Percentiles rank a stretch among this genome's conserved stretches.
These are phyloP conservation scores for Stylophora pistillata DNA, from an alignment of 64 coral and sea anemone species.

Conservation along the genomic window DNA sequence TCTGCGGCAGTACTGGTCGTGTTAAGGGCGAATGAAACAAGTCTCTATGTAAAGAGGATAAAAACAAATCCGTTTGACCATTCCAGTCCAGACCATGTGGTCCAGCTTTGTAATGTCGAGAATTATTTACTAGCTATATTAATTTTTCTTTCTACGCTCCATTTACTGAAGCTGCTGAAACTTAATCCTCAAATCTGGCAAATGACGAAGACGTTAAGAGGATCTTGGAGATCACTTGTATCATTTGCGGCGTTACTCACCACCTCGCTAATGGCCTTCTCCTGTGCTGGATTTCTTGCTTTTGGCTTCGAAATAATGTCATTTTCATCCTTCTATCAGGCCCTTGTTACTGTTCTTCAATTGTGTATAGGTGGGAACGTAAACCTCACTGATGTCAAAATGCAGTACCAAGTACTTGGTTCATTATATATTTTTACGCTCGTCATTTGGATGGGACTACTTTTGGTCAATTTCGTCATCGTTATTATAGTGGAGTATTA, in stretches of 20 bases:
- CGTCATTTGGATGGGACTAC: not conserved
- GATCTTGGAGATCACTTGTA: conserved; percentile 15
- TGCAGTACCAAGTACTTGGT: not conserved
- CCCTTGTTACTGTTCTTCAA: not conserved
- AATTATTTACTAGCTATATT: conserved; percentile 22
- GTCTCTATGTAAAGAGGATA: conserved; percentile 15
- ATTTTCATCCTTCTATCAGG: conserved; percentile 29
- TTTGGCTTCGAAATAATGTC: conserved; percentile 21
- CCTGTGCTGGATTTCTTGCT: not conserved
- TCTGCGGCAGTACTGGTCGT: not conserved
- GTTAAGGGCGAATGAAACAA: conserved; percentile 34
- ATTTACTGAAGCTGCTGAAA: conserved; percentile 28
- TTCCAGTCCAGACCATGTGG: conserved; percentile 14
- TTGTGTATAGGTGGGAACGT: conserved; percentile 21
- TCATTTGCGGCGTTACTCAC: conserved; percentile 11
- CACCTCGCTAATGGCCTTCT: conserved; percentile 7
- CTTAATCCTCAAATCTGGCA: conserved; percentile 33
- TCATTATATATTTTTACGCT: not conserved
- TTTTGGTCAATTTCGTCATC: conserved; percentile 34
- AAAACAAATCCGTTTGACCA: conserved; percentile 26
- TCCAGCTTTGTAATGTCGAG: conserved; percentile 4
- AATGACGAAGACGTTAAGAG: conserved; percentile 20
- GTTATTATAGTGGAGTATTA: conserved; percentile 27
- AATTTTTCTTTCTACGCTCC: conserved; percentile 30
- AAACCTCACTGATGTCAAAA: not conserved